A percentile compares a stretch with the other conserved stretches of the same genome.
Evolutionary conservation across 2,888 invertebrate species (phyloP).

Genomic region (Isotomurus palustris): DNA sequence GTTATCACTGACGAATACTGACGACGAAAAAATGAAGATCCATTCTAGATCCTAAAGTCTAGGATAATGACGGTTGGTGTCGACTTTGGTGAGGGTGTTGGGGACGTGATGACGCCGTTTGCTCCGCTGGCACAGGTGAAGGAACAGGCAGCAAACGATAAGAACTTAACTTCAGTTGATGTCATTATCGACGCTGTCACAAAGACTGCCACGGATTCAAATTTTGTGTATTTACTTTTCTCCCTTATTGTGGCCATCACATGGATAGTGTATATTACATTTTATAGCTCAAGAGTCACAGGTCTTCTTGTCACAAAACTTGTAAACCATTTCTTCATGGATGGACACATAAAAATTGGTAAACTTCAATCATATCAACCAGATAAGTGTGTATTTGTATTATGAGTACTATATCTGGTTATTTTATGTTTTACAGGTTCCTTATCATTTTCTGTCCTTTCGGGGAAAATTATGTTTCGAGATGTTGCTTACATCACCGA

Average conservation of each 20-base stretch:
- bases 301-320: constrained; percentile 85
- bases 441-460: constrained; percentile 87
- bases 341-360: constrained; percentile 86
- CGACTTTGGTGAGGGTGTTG: too few species aligned
- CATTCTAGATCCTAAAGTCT: too few species aligned
- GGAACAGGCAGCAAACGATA: too few species aligned
- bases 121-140: too few species aligned
- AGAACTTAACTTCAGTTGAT: constrained; percentile 11
- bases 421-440: constrained; percentile 64
- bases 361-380: constrained; percentile 2
- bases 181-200: constrained; percentile 26
- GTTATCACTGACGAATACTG: too few species aligned
- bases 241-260: constrained; percentile 76
- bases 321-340: constrained; percentile 78
- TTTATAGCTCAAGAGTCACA: constrained; percentile 87
- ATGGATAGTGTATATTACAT: constrained; percentile 91
- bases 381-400: background rate
- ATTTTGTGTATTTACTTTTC: constrained; percentile 69
- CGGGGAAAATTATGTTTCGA: constrained; percentile 97
- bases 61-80: too few species aligned
- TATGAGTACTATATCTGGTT: background rate
- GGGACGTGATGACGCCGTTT: too few species aligned
- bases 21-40: too few species aligned
- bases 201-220: constrained; percentile 64
- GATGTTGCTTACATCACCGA: constrained; percentile 90